Conservation (phyloP, 2,113 vertebrate species). For the Hiodon tergisus region DNA sequence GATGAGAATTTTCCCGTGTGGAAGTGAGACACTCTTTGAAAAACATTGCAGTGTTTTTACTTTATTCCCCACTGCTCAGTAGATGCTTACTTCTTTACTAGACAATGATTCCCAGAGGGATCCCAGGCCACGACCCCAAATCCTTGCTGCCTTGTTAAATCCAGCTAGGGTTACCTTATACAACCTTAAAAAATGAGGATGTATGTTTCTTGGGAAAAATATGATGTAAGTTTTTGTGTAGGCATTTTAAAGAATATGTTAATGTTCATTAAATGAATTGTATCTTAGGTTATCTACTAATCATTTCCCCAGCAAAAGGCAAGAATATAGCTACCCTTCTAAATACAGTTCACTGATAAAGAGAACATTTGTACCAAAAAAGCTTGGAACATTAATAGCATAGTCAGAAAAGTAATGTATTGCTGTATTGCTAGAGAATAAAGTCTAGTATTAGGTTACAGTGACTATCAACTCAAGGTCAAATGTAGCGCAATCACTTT, state of each 20-base stretch:
- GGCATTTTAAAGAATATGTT: no score
- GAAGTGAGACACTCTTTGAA: constrained; percentile 33
- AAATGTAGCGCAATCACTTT: constrained; percentile 3
- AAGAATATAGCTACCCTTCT: constrained; percentile 4
- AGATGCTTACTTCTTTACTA: constrained; percentile 23
- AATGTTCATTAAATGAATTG: background rate
- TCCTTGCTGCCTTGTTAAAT: constrained; percentile 21
- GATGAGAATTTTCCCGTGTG: constrained; percentile 53
- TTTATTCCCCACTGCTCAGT: constrained; percentile 20
- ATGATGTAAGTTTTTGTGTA: no score
- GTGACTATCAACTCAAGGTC: constrained; percentile 12
- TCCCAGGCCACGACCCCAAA: constrained; percentile 12
- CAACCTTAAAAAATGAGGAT: background rate
- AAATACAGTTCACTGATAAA: constrained; percentile 30
- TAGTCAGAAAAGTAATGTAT: background rate
- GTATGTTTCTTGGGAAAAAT: background rate
- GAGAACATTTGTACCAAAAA: constrained; percentile 4
- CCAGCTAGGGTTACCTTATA: constrained; percentile 20
- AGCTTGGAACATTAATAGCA: background rate
- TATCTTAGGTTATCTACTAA: background rate
- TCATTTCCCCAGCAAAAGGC: background rate
- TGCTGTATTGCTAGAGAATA: background rate
- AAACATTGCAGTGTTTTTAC: constrained; percentile 37
- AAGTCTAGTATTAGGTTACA: constrained; percentile 1
- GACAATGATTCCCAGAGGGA: constrained; percentile 14